Conservation (phyloP, 2,113 vertebrate genomes). For the Myrmecophaga tridactyla region DNA sequence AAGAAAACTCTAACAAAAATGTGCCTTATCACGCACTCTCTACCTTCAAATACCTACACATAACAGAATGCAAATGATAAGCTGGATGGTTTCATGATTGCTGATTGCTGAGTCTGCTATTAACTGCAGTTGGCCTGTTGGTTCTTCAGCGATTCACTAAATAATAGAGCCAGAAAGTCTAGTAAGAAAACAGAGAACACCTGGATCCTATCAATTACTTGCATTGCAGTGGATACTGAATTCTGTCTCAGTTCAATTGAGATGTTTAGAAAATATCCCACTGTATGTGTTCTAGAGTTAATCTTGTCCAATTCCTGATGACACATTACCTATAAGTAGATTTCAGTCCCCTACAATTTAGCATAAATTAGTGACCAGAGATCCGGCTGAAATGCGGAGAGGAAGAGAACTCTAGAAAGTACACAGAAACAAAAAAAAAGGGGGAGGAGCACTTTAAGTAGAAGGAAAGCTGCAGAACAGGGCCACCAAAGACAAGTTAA, state of each 20-base stretch:
- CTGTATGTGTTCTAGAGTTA: neutral
- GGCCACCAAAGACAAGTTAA: neutral
- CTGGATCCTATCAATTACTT: constrained; percentile 53
- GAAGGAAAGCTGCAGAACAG: neutral
- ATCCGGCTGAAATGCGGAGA: neutral
- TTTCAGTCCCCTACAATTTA: neutral
- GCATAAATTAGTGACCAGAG: constrained; percentile 1
- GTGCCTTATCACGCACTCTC: neutral
- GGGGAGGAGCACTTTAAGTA: neutral
- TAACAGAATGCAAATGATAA: constrained; percentile 25
- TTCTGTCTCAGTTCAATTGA: neutral
- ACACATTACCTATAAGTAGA: neutral
- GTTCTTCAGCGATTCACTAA: constrained; percentile 15
- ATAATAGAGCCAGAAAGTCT: neutral
- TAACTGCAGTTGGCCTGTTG: constrained; percentile 31
- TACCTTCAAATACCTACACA: neutral
- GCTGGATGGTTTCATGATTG: neutral
- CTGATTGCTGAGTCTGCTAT: constrained; percentile 43
- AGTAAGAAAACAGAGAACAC: constrained; percentile 44
- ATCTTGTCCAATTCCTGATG: neutral
- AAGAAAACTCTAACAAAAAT: constrained; percentile 35
- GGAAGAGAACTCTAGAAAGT: neutral
- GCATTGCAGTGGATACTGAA: neutral
- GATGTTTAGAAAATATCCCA: neutral
- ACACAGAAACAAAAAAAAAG: neutral